These are phyloP conservation scores for Calliopum simillimum DNA, from an alignment of 2,888 invertebrate genomes.

Conservation along the genomic window DNA sequence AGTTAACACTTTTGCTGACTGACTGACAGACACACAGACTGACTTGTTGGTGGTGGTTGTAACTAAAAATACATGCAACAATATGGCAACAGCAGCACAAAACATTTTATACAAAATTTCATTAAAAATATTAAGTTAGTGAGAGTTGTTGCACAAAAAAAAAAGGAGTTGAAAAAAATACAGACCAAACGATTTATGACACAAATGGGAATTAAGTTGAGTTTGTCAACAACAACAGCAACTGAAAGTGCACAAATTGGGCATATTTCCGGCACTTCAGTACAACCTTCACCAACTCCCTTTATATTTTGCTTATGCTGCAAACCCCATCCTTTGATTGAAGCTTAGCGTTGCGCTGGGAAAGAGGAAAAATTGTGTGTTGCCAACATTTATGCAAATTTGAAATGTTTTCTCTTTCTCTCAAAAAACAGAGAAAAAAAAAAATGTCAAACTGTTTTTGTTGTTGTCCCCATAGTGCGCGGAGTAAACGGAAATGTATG, in stretches of 20 bases:
- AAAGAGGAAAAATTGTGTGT: neutral
- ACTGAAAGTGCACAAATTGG: conserved; percentile 21
- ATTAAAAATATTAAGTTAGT: neutral
- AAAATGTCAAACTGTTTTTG: too few species aligned
- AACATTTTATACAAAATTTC: neutral
- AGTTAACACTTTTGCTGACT: conserved; percentile 30
- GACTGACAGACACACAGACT: too few species aligned
- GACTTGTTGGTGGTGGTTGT: too few species aligned
- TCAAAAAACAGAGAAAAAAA: too few species aligned
- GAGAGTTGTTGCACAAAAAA: neutral
- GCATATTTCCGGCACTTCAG: conserved; percentile 9
- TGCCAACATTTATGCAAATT: conserved; percentile 10
- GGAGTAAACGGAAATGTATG: neutral
- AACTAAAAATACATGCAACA: conserved; percentile 10
- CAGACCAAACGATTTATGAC: conserved; percentile 26
- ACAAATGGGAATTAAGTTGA: conserved; percentile 29
- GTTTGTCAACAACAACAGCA: conserved; percentile 24
- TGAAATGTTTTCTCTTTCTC: neutral
- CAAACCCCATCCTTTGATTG: neutral
- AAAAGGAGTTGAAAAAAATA: neutral
- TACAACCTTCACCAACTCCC: too few species aligned
- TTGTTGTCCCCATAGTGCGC: too few species aligned
- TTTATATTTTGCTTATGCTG: neutral
- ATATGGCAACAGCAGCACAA: neutral
- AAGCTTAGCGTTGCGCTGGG: neutral